Evolutionary conservation across 1,140 invertebrate genomes (phyloP).

Genomic region (Drosophila auraria): DNA sequence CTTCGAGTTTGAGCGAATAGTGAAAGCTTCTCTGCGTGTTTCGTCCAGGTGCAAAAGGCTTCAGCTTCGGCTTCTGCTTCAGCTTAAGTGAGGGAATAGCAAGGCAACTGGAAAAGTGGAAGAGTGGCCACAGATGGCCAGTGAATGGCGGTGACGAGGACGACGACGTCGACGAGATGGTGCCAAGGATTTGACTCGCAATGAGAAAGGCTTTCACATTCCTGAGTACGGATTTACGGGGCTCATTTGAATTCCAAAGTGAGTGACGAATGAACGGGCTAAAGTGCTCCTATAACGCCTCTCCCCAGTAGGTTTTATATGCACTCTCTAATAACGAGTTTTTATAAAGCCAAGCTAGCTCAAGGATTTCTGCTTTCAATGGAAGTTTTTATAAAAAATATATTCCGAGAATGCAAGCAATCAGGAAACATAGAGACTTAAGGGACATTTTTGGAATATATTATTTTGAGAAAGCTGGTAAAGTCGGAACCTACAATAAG

Average conservation of each 20-base stretch:
- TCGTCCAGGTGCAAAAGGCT: constrained; percentile 42
- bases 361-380: neutral
- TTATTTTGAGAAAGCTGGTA: neutral
- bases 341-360: neutral
- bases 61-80: constrained; percentile 25
- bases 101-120: neutral
- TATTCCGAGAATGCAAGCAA: too few species aligned
- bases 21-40: constrained; percentile 50
- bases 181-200: constrained; percentile 34
- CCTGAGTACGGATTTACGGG: constrained; percentile 28
- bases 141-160: constrained; percentile 24
- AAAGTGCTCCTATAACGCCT: constrained; percentile 6
- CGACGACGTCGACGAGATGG: constrained; percentile 24
- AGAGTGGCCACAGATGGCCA: constrained; percentile 14
- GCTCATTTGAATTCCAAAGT: constrained; percentile 41
- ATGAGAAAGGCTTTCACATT: constrained; percentile 45
- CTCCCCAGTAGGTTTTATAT: neutral
- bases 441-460: neutral
- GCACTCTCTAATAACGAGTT: neutral
- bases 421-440: too few species aligned
- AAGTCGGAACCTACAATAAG: too few species aligned
- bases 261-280: constrained; percentile 1
- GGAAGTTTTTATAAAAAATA: too few species aligned
- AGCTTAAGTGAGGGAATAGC: constrained; percentile 10
- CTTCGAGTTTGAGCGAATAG: constrained; percentile 9